A percentile compares a stretch with the other conserved stretches of the same genome.
Conservation (phyloP, 2,888 invertebrate genomes). For the Cantharis rustica region DNA sequence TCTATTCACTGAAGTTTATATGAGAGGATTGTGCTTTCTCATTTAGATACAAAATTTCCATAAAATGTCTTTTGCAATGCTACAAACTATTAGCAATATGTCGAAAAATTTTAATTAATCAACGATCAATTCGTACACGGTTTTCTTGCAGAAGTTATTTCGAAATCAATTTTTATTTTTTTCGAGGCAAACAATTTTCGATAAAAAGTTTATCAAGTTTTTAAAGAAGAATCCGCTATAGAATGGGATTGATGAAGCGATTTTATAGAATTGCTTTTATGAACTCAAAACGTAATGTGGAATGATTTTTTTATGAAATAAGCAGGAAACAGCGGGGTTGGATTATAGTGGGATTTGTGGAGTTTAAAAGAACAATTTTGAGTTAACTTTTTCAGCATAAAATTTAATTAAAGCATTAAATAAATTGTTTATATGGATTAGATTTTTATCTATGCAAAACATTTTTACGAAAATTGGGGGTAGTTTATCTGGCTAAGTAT, state of each 20-base stretch:
- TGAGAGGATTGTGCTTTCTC: conserved; percentile 22
- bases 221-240: conserved; percentile 13
- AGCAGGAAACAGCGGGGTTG: neutral
- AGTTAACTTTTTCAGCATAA: neutral
- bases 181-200: neutral
- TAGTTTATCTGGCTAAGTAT: neutral
- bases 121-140: neutral
- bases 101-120: neutral
- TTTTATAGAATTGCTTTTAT: conserved; percentile 16
- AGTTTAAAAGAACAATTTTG: neutral
- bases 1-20: conserved; percentile 28
- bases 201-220: conserved; percentile 1
- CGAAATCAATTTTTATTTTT: neutral
- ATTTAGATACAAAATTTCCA: conserved; percentile 11
- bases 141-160: neutral
- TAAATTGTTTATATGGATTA: neutral
- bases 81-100: neutral
- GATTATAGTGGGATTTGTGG: neutral
- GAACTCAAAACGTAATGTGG: conserved; percentile 7
- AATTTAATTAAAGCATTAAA: neutral
- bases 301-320: conserved; percentile 9
- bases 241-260: conserved; percentile 12
- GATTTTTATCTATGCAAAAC: neutral
- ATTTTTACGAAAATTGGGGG: neutral
- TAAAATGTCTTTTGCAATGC: conserved; percentile 1